A percentile compares a stretch with the other conserved stretches of the same genome.
These are phyloP conservation scores for Scaptodrosophila lebanonensis DNA, from an alignment of 1,140 invertebrate genomes.

Conservation along the genomic window DNA sequence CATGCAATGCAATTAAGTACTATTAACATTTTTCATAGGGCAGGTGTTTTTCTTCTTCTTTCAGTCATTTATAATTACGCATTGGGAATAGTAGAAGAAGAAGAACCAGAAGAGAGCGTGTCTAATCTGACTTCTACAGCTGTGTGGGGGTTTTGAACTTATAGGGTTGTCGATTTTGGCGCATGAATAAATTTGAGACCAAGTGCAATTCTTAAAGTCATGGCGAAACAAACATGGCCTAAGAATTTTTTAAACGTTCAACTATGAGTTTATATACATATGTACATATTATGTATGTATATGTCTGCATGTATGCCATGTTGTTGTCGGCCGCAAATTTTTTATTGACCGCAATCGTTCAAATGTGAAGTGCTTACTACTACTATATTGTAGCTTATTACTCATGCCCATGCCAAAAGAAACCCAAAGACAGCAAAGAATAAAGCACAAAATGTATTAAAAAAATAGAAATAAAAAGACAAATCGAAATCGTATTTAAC, in stretches of 20 bases:
- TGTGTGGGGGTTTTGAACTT: slow-evolving; percentile 17
- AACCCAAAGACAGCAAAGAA: slow-evolving; percentile 11
- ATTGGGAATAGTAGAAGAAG: slow-evolving; percentile 38
- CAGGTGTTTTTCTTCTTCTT: slow-evolving; percentile 46
- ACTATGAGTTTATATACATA: too few species aligned
- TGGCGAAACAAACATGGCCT: too few species aligned
- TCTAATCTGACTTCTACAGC: too few species aligned
- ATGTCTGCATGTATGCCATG: too few species aligned
- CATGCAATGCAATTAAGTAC: slow-evolving; percentile 44
- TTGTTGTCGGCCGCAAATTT: too few species aligned
- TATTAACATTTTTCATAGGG: slow-evolving; percentile 66
- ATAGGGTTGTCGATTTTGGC: slow-evolving; percentile 22
- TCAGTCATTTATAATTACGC: slow-evolving; percentile 42
- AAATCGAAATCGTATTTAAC: slow-evolving; percentile 28
- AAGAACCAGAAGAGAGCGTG: slow-evolving; percentile 4
- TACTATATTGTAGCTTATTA: slow-evolving; percentile 41
- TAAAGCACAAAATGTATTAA: not conserved
- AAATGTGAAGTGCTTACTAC: slow-evolving; percentile 74
- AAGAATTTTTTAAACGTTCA: too few species aligned
- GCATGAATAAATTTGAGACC: too few species aligned
- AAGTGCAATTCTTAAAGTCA: too few species aligned
- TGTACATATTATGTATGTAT: too few species aligned
- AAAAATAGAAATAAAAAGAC: slow-evolving; percentile 10
- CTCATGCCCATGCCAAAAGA: slow-evolving; percentile 16
- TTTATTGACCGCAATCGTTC: slow-evolving; percentile 75